These are phyloP conservation scores for Sinosuthora webbiana DNA, from an alignment of 2,113 vertebrate genomes.

Conservation along the genomic window DNA sequence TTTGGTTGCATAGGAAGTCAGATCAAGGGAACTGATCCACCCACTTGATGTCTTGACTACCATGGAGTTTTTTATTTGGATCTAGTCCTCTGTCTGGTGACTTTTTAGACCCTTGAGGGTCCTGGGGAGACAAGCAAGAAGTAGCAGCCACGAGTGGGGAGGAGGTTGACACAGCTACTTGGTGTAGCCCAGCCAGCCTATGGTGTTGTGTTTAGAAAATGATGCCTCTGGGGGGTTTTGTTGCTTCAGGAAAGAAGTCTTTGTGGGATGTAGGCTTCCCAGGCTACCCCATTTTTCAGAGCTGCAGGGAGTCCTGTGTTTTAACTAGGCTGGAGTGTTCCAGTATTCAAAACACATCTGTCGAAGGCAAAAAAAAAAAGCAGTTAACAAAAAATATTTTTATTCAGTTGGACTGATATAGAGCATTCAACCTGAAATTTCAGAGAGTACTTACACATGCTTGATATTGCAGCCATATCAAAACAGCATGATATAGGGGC, in stretches of 20 bases:
- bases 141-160: neutral
- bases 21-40: neutral
- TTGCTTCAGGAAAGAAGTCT: neutral
- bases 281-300: neutral
- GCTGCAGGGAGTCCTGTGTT: neutral
- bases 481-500: neutral
- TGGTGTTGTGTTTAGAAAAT: neutral
- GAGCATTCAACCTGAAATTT: neutral
- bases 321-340: neutral
- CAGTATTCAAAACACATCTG: neutral
- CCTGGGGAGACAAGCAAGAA: neutral
- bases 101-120: neutral
- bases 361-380: neutral
- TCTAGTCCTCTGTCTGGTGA: neutral
- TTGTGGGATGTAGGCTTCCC: neutral
- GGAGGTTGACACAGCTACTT: accelerated
- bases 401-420: neutral
- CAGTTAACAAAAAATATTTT: neutral
- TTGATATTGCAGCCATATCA: neutral
- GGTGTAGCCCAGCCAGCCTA: accelerated
- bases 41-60: neutral
- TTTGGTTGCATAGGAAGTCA: neutral
- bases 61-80: neutral
- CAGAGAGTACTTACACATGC: neutral
- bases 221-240: neutral